phyloP scores from a whole-genome alignment of 1,140 invertebrate genomes.

The Antheraea mylitta region DNA sequence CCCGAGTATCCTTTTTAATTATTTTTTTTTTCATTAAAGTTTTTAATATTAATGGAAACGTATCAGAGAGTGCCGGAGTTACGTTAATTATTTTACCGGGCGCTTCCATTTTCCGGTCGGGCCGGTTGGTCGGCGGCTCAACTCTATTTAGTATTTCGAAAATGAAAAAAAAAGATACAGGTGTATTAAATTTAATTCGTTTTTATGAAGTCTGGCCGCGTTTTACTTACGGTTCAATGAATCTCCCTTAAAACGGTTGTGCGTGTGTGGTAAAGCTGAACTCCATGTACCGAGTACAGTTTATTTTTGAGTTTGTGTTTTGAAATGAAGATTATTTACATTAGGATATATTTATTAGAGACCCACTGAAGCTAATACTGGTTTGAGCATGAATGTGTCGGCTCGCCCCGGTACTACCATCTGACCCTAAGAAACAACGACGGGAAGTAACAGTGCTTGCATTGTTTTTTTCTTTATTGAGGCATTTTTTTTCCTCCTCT shows the following conservation, averaged over 20 bases:
- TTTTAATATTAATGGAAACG: constrained; percentile 75
- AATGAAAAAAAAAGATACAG: constrained; percentile 24
- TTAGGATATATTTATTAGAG: too few species aligned
- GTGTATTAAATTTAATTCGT: constrained; percentile 47
- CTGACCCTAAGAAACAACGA: too few species aligned
- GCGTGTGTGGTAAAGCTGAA: too few species aligned
- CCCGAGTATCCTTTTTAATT: constrained; percentile 54
- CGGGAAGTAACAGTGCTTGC: too few species aligned
- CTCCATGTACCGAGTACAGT: too few species aligned
- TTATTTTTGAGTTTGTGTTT: too few species aligned
- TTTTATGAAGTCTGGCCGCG: constrained; percentile 34
- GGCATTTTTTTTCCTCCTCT: too few species aligned
- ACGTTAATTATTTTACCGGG: constrained; percentile 66
- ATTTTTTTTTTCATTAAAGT: constrained; percentile 78
- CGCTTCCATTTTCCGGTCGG: constrained; percentile 44
- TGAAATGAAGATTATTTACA: too few species aligned
- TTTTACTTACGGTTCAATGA: constrained; percentile 21
- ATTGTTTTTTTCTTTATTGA: too few species aligned
- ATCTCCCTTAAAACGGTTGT: not conserved
- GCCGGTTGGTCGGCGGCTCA: constrained; percentile 8
- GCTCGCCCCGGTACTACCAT: too few species aligned
- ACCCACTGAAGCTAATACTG: too few species aligned
- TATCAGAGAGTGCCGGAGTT: constrained; percentile 53
- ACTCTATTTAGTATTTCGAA: constrained; percentile 4
- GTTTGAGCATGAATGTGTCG: too few species aligned